Base-by-base conservation (phyloP, 64 coral and sea anemone species). In the Pachyseris speciosa region DNA sequence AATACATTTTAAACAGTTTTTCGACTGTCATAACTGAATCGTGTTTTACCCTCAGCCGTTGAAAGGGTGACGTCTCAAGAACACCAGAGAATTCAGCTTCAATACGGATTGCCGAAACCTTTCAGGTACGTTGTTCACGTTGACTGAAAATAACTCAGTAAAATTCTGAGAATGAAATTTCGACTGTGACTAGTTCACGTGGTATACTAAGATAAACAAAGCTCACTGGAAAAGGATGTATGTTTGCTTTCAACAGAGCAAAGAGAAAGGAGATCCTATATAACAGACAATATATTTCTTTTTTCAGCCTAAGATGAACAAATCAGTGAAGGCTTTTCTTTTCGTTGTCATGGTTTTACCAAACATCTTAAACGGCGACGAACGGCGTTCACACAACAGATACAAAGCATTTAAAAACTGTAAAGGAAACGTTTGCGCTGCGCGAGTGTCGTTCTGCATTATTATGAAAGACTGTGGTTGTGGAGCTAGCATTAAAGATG, bases 391-490 rank as follows among this genome's bases (percentile, higher is more conserved):
- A 58, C 31, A 57, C 24, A 9, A 61, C 31, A 58, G 36, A 12
- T 39, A 61, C 55, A 40, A 22, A 37, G 75, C 61, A 43, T 90
- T 80, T 36, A 76, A 50, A 17, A 68, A 63, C 9, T 90, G 88
- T 5, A 52, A 70, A 30, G 28, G 44, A 12, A 44, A 29, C 25
- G 74, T 80, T 17, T 90, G 88, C 16, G 88, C 74, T 32, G 75
- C 88, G 0, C 88, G 88, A 28, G 64, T 90, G 31, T 90, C 88
- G 2, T 64, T 78, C 34, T 90, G 88, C 69, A 76, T 80, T 40
- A 45, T 90, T 7, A 90, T 80, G 74, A 47, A 81, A 78, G 59
- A 76, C 10, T 90, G 88, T 36, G 65, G 47, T 20, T 90, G 88
- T 29, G 53, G 65, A 37, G 59, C 74, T 3, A 61, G 58, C 20